Evolutionary conservation across 2,888 invertebrate species (phyloP).

Genomic region (Melieria omissa): DNA sequence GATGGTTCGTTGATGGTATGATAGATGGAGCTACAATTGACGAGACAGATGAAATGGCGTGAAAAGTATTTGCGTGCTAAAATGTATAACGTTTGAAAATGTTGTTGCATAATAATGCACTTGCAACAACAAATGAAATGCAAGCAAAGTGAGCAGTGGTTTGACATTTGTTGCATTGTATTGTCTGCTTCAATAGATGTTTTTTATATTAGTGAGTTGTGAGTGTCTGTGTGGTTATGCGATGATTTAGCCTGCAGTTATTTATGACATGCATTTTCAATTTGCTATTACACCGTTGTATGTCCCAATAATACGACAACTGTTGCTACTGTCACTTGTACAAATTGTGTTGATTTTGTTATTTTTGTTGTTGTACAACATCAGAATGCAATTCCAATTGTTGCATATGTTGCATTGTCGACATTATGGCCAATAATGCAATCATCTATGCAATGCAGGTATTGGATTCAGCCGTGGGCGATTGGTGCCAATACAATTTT

Average conservation of each 20-base stretch:
- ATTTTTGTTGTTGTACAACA: constrained; percentile 38
- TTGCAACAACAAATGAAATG: no score
- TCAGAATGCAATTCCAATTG: constrained; percentile 49
- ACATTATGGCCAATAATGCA: constrained; percentile 2
- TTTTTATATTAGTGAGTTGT: background rate
- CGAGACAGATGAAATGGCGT: background rate
- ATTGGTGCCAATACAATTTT: no score
- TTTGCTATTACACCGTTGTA: constrained; percentile 44
- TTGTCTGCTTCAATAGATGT: no score
- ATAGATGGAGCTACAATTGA: constrained; percentile 50
- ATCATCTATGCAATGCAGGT: no score
- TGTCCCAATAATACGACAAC: constrained; percentile 33
- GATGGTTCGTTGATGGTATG: constrained; percentile 43
- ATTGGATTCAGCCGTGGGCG: no score
- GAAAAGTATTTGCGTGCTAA: background rate
- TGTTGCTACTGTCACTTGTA: constrained; percentile 1
- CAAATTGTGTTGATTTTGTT: constrained; percentile 1
- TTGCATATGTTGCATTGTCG: constrained; percentile 42
- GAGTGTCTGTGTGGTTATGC: background rate
- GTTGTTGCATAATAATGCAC: no score
- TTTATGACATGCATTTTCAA: constrained; percentile 56
- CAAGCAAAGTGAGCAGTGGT: no score
- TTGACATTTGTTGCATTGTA: no score
- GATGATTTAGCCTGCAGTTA: constrained; percentile 45
- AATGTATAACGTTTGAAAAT: background rate